Evolutionary conservation across 1,140 invertebrate genomes (phyloP), one percentile per base, ranked within the genome.

Genomic region (Philopotamus ludificatus): DNA sequence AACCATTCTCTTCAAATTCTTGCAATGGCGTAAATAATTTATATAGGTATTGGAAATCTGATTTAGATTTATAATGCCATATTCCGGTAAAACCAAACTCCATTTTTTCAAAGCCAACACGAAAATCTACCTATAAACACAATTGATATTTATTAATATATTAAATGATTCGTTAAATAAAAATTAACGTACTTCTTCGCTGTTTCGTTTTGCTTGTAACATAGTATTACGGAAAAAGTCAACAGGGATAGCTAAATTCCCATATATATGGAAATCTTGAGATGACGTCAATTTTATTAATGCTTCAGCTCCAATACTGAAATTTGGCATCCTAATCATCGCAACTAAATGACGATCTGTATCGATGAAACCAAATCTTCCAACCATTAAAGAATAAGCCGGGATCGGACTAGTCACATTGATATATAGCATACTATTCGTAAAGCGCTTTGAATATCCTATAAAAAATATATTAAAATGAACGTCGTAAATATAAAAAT

Each of bases 31-130:
- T 90, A 71, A 86, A 90, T 9, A 92, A 75, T 66, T 88, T 84
- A 71, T 90, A 91, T 12, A 86, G 84, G 71, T 92, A 91, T 65
- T 91, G 86, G 51, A 92, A 89, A 74, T 92, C 84, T 2, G 83
- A 83, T 0, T 85, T 69, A 39, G 84, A 86, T n/a, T 80, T 76
- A 73, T 85, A 90, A 60, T 86, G 85, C 88, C 88, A 91, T 39
- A 89, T 84, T 26, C 89, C 89, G 1, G 85, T 84, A 67, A 92
- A 90, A 22, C 90, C 91, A 26, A 87, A 78, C 1, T 86, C 83
- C 67, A 89, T 80, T n/a, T 83, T 83, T 54, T 90, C 90, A 82
- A 88, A 92, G 15, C 85, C 85, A 1, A 87, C 75, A 39, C 89
- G 79, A 71, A 91, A 87, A 71, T 92, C 89, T 4, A 88, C 80